A percentile compares a stretch with the other conserved stretches of the same genome.
phyloP scores from a whole-genome alignment of 2,888 invertebrate genomes.

The Drosophila barbarae region DNA sequence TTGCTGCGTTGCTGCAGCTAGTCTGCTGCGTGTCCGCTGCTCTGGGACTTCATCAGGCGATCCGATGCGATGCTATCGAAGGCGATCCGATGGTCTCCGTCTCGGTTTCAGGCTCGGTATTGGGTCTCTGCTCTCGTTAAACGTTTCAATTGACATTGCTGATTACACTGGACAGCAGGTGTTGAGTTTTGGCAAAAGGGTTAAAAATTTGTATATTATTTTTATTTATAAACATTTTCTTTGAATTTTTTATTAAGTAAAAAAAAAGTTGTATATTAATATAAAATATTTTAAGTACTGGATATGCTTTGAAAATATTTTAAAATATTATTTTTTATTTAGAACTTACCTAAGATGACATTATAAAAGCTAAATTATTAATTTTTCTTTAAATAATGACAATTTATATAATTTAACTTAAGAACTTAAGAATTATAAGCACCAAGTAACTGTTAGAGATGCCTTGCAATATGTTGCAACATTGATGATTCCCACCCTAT shows the following conservation, averaged over 20 bases:
- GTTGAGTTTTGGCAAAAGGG: neutral
- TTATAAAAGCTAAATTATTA: too few species aligned
- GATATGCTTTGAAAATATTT: too few species aligned
- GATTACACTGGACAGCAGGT: slow-evolving; percentile 37
- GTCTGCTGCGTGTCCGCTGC: slow-evolving; percentile 25
- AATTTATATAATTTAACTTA: neutral
- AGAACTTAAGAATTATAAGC: neutral
- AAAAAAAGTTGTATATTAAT: too few species aligned
- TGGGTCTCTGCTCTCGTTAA: slow-evolving; percentile 42
- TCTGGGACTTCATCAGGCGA: slow-evolving; percentile 48
- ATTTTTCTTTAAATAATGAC: too few species aligned
- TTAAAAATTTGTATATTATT: too few species aligned
- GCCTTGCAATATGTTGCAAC: neutral
- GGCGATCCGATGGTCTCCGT: slow-evolving; percentile 28
- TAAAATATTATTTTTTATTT: too few species aligned
- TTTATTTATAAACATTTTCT: too few species aligned
- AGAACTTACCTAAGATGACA: too few species aligned
- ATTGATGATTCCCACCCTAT: neutral
- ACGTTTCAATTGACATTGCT: slow-evolving; percentile 49
- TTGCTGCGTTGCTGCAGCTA: neutral
- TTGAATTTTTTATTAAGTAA: too few species aligned
- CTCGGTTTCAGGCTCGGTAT: slow-evolving; percentile 19
- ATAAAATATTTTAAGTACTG: too few species aligned
- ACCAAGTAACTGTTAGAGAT: neutral
- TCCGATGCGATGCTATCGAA: slow-evolving; percentile 18